Evolutionary conservation across 1,140 invertebrate genomes (phyloP).

Genomic region (Hyles euphorbiae): DNA sequence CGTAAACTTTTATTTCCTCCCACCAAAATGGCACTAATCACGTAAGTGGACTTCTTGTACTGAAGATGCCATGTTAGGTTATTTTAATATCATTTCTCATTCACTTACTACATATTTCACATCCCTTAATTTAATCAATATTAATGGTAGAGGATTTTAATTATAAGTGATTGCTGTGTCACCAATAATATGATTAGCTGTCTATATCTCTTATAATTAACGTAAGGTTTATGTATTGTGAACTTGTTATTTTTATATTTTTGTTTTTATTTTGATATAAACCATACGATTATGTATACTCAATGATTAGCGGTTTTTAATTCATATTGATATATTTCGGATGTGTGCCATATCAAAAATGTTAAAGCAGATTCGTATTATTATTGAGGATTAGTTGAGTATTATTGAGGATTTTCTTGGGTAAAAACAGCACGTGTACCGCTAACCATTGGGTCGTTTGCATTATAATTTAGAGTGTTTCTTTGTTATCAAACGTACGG

Average conservation of each 20-base stretch:
- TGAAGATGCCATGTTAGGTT: slow-evolving; percentile 60
- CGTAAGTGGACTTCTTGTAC: slow-evolving; percentile 38
- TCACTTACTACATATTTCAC: slow-evolving; percentile 44
- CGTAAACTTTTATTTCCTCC: slow-evolving; percentile 66
- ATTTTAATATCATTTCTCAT: slow-evolving; percentile 51
- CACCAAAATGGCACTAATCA: slow-evolving; percentile 64
- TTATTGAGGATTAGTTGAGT: no score
- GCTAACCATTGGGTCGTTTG: slow-evolving; percentile 50
- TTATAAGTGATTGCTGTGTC: slow-evolving; percentile 71
- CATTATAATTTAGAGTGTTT: slow-evolving; percentile 4
- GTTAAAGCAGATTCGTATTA: slow-evolving; percentile 25
- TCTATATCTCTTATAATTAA: slow-evolving; percentile 46
- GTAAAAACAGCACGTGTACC: slow-evolving; percentile 32
- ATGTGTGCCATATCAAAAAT: slow-evolving; percentile 68
- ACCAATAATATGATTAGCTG: slow-evolving; percentile 73
- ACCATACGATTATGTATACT: slow-evolving; percentile 17
- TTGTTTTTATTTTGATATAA: slow-evolving; percentile 31
- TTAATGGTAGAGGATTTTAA: slow-evolving; percentile 60
- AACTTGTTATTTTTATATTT: slow-evolving; percentile 37
- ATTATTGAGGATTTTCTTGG: slow-evolving; percentile 16
- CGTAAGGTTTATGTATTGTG: slow-evolving; percentile 42
- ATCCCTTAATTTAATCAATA: slow-evolving; percentile 38
- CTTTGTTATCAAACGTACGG: slow-evolving; percentile 10
- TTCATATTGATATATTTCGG: slow-evolving; percentile 31
- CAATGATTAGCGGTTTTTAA: slow-evolving; percentile 54